Evolutionary conservation across 2,797 vertebrate species (phyloP).

Genomic region (Xenentodon cancila): DNA sequence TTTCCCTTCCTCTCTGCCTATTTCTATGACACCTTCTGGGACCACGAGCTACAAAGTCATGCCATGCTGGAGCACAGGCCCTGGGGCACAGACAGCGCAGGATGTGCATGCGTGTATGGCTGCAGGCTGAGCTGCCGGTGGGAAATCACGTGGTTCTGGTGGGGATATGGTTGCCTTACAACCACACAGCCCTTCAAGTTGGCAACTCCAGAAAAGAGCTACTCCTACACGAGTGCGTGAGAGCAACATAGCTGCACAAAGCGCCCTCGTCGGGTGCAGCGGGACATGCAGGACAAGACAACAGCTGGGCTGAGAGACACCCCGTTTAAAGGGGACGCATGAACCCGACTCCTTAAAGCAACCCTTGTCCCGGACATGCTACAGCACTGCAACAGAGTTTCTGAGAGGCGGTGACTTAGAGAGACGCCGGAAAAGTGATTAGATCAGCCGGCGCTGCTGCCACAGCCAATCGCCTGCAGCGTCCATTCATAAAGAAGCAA

Average conservation of each 20-base stretch:
- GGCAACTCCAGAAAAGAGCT: conserved; percentile 13
- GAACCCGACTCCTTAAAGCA: no score
- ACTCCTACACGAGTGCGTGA: conserved; percentile 9
- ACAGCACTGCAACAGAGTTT: conserved; percentile 10
- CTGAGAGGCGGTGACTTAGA: conserved; percentile 57
- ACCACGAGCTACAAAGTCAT: conserved; percentile 42
- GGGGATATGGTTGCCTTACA: conserved; percentile 14
- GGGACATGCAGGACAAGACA: conserved; percentile 59
- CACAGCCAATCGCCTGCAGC: conserved; percentile 17
- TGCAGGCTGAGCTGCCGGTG: conserved; percentile 15
- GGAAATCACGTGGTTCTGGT: conserved; percentile 25
- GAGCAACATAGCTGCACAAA: conserved; percentile 26
- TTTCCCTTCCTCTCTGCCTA: background rate
- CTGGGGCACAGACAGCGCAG: conserved; percentile 19
- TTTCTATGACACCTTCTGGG: conserved; percentile 6
- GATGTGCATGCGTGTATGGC: conserved; percentile 13
- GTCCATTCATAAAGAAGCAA: conserved; percentile 83
- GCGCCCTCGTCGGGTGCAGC: conserved; percentile 48
- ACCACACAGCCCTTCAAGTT: conserved; percentile 14
- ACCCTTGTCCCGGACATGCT: background rate
- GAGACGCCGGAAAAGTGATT: conserved; percentile 69
- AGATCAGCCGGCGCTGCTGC: conserved; percentile 17
- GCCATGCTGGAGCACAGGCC: background rate
- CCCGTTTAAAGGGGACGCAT: conserved; percentile 66
- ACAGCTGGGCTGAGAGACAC: conserved; percentile 61